Evolutionary conservation across 2,888 invertebrate species (phyloP).

Genomic region (Adineta ricciae): DNA sequence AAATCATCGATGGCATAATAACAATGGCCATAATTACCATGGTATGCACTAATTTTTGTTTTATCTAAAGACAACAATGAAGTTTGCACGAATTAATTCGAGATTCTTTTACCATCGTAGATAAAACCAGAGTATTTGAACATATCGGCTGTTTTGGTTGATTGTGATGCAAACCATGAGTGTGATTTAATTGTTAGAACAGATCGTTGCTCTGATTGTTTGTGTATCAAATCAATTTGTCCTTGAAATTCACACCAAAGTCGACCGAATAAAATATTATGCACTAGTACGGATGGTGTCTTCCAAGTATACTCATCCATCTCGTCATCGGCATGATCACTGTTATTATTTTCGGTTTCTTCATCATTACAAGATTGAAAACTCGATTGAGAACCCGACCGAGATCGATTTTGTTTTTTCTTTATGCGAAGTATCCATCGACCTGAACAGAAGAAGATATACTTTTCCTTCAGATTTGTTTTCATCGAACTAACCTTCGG

Average conservation of each 20-base stretch:
- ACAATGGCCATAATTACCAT: constrained; percentile 22
- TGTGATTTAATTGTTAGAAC: not conserved
- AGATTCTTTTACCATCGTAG: not conserved
- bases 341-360: not conserved
- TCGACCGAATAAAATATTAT: not conserved
- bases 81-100: not conserved
- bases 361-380: not conserved
- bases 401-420: not conserved
- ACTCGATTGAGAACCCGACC: not conserved
- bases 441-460: not conserved
- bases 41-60: not conserved
- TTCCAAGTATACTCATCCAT: not conserved
- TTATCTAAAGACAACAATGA: not conserved
- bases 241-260: constrained; percentile 20
- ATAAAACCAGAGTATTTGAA: not conserved
- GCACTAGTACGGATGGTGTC: not conserved
- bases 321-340: not conserved
- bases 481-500: not conserved
- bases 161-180: not conserved
- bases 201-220: not conserved
- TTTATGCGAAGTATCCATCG: not conserved
- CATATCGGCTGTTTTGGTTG: not conserved
- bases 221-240: not conserved
- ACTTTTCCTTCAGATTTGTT: no score
- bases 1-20: not conserved